Evolutionary conservation across 2,113 vertebrate genomes (phyloP), one percentile per base, ranked within the genome.

Genomic region (Arizona elegans): DNA sequence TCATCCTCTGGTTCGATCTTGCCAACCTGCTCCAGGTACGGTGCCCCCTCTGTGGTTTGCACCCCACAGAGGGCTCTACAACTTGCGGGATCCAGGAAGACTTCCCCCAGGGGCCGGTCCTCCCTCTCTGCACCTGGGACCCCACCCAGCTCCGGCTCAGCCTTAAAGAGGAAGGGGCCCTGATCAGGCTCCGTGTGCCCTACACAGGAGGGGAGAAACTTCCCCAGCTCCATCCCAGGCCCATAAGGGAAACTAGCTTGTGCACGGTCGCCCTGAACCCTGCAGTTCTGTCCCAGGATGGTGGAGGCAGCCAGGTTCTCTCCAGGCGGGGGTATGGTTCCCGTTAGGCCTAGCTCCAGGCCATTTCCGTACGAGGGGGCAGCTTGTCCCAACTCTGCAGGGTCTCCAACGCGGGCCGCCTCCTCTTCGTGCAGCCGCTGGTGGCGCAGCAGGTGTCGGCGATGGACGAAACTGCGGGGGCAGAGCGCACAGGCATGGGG

Each of bases 371-470:
- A 6, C 0, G 11, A 11, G 2, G 91, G 47, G 3, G 70, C 3
- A 0, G 92, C 55, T 0, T 1, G 47, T 21, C 52, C n/a, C 15
- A 10, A 24, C 10, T 6, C 29, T 50, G 8, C 8, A 1, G 3
- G 0, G 88, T 43, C 0, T 90, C 21, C 2, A 70, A 2, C 15
- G 1, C 23, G 65, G 17, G 70, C 0, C 1, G 38, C 85, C 23
- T 53, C 21, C 85, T 4, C 93, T 1, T 94, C 89, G 26, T 98
- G 97, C 47, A 97, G 97, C 19, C 75, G 91, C 55, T 96, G 97
- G 95, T 97, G 97, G 5, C 97, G 94, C 13, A 96, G 95, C 88
- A 98, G 62, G 24, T 97, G 97, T 93, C 97, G 97, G 81, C 97
- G 97, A 92, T 98, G 97, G 2, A 97, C 97, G 21, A 98, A 98